Conservation (phyloP, 2,113 vertebrate species). For the Caretta caretta region DNA sequence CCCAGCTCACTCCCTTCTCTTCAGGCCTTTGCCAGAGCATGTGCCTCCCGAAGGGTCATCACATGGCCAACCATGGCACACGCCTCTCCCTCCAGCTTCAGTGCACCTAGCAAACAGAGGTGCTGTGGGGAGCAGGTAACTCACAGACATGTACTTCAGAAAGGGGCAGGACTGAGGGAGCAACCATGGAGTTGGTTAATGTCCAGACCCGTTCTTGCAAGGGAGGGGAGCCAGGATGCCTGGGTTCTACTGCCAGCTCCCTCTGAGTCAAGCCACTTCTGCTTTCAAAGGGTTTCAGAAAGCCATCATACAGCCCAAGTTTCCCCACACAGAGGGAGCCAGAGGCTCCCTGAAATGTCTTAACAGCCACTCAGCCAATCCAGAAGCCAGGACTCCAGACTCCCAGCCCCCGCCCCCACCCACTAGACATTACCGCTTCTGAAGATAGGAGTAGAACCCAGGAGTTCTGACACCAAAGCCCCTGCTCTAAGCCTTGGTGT, state of each 20-base stretch:
- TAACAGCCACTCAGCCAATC: too few species aligned
- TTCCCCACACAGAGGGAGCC: neutral
- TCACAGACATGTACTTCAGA: neutral
- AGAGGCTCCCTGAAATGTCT: neutral
- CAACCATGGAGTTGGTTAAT: too few species aligned
- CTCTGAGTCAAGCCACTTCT: neutral
- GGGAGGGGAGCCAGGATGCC: neutral
- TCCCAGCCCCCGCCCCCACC: too few species aligned
- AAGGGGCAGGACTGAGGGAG: neutral
- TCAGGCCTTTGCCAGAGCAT: neutral
- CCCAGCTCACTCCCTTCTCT: neutral
- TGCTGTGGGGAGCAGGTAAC: neutral
- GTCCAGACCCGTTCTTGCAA: neutral
- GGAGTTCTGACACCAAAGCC: neutral
- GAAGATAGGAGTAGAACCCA: neutral
- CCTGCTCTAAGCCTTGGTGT: neutral
- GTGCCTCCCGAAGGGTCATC: too few species aligned
- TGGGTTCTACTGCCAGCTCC: neutral
- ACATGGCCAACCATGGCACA: rapidly evolving
- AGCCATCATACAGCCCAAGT: too few species aligned
- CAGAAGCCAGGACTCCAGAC: neutral
- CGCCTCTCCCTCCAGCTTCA: neutral
- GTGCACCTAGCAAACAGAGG: neutral
- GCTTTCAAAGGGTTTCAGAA: neutral
- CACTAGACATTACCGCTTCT: neutral